These are phyloP conservation scores for Drosophila anceps DNA, from an alignment of 2,888 invertebrate species.

Conservation along the genomic window DNA sequence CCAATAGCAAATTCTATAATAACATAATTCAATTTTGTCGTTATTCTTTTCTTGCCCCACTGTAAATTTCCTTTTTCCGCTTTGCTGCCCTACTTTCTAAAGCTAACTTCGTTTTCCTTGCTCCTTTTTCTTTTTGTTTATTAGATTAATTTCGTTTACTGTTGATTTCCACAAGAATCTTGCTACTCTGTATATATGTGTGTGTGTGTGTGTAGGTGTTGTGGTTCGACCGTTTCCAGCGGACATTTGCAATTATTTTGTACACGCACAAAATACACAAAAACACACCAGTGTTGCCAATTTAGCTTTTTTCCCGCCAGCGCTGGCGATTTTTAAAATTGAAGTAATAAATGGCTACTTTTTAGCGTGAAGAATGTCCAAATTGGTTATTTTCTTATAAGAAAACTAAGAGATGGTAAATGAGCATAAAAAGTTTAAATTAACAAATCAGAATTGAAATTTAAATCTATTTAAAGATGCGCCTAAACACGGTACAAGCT, in stretches of 20 bases:
- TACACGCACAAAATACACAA: conserved; percentile 1
- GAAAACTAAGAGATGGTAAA: too few species aligned
- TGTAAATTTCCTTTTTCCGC: conserved; percentile 6
- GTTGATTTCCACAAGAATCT: conserved; percentile 19
- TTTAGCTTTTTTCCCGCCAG: too few species aligned
- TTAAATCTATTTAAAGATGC: too few species aligned
- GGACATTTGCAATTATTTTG: conserved; percentile 27
- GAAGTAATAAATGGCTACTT: too few species aligned
- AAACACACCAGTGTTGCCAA: too few species aligned
- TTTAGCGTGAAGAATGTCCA: too few species aligned
- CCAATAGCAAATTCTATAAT: background rate
- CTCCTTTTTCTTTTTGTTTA: background rate
- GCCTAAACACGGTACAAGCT: too few species aligned
- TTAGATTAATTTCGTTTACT: conserved; percentile 9
- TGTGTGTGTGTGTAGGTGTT: background rate
- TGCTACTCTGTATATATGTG: background rate
- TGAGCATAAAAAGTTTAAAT: too few species aligned
- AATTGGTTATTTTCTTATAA: too few species aligned
- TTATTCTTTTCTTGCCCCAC: background rate
- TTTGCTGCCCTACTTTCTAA: background rate
- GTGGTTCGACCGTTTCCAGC: conserved; percentile 12
- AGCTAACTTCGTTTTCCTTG: background rate
- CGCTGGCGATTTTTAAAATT: too few species aligned
- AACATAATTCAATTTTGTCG: background rate
- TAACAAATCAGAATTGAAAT: too few species aligned